These are phyloP conservation scores for Pterobdella sp. DNA, from an alignment of 2,888 invertebrate species.

Conservation along the genomic window DNA sequence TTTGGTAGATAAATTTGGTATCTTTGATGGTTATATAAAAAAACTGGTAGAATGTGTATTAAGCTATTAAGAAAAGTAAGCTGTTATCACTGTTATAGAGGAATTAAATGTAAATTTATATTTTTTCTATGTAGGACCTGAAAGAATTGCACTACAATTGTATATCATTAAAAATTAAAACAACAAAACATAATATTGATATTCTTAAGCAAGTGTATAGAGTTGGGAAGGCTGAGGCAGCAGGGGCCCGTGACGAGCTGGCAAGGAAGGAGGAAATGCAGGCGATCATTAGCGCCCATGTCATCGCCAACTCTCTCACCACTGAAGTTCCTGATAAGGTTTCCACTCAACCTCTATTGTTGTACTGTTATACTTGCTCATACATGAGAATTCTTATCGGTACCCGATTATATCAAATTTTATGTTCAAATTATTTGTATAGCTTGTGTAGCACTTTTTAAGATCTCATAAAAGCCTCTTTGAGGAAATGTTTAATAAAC, in stretches of 20 bases:
- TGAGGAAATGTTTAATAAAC: no score
- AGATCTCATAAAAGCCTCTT: no score
- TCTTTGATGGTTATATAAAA: no score
- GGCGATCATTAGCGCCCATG: slow-evolving; percentile 82
- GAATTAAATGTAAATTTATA: background rate
- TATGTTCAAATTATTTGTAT: no score
- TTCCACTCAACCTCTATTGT: no score
- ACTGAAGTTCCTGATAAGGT: slow-evolving; percentile 41
- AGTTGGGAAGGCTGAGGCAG: slow-evolving; percentile 35
- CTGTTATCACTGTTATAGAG: background rate
- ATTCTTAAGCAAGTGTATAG: background rate
- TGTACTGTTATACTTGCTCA: no score
- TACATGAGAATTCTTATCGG: no score
- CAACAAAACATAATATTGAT: background rate
- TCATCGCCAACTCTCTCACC: slow-evolving; percentile 77
- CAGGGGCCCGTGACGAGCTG: slow-evolving; percentile 76
- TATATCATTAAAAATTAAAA: background rate
- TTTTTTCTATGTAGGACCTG: background rate
- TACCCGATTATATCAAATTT: no score
- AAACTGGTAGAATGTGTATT: background rate
- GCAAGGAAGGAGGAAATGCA: slow-evolving; percentile 80
- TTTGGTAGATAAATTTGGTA: no score
- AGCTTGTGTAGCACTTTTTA: no score
- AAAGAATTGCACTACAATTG: background rate
- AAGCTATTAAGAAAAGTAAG: background rate